Percentiles rank a stretch among this genome's conserved stretches.
phyloP scores from a whole-genome alignment of 2,113 vertebrate genomes.

The Rhineura floridana region DNA sequence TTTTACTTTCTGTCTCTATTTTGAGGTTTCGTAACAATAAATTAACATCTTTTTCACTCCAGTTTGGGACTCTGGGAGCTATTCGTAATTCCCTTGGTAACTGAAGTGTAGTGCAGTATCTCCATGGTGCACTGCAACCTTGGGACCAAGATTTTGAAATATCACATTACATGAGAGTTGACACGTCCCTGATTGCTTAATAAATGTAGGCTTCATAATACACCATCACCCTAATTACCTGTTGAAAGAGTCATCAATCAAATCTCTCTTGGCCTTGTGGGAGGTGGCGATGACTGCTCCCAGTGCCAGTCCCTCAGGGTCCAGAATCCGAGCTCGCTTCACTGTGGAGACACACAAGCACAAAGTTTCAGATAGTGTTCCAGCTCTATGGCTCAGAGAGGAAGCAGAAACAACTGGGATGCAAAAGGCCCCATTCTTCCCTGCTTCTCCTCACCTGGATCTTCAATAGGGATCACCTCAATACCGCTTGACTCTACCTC shows the following conservation, averaged over 20 bases:
- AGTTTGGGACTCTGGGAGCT: no score
- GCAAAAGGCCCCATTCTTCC: accelerated
- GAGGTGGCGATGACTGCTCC: constrained; percentile 88
- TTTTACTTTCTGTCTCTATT: no score
- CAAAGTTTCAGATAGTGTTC: accelerated
- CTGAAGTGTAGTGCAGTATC: not conserved
- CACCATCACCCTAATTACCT: constrained; percentile 73
- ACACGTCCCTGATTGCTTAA: no score
- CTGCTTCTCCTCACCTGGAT: constrained; percentile 80
- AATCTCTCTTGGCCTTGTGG: constrained; percentile 86
- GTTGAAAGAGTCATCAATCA: constrained; percentile 91
- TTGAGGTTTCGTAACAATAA: no score
- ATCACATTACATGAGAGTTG: no score
- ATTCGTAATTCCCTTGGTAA: no score
- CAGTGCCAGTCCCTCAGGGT: constrained; percentile 90
- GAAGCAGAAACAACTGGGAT: accelerated
- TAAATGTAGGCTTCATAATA: no score
- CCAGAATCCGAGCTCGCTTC: constrained; percentile 83
- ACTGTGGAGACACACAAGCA: constrained; percentile 67
- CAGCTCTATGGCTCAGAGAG: not conserved
- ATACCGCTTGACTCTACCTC: constrained; percentile 66
- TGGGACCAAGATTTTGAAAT: not conserved
- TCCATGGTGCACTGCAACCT: not conserved
- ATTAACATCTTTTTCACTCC: no score
- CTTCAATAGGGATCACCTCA: constrained; percentile 90